Evolutionary conservation across 1,140 invertebrate species (phyloP).

Genomic region (Drosophila equinoxialis): DNA sequence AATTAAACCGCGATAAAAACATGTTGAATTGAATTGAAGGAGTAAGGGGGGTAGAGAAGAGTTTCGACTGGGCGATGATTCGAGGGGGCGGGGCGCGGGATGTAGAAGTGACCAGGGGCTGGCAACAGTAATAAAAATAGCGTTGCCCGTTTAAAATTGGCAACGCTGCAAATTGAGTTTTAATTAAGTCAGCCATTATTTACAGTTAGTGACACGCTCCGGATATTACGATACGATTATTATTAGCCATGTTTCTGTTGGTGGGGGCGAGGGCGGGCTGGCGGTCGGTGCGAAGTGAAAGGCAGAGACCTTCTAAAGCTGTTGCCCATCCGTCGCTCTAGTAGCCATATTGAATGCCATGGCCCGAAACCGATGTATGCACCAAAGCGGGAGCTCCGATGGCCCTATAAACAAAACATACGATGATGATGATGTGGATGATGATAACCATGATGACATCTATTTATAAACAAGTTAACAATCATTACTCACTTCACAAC

Average conservation of each 20-base stretch:
- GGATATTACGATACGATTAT: conserved; percentile 54
- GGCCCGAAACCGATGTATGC: conserved; percentile 83
- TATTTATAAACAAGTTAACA: conserved; percentile 49
- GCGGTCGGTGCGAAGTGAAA: no score
- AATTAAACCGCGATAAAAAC: conserved; percentile 79
- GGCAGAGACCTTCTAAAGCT: no score
- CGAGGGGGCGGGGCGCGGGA: neutral
- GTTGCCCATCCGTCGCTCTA: conserved; percentile 52
- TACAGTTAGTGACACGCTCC: conserved; percentile 42
- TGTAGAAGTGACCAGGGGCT: conserved; percentile 16
- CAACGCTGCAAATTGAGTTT: conserved; percentile 58
- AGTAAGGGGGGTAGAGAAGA: neutral
- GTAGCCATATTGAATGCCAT: conserved; percentile 84
- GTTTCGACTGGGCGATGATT: neutral
- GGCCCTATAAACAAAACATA: conserved; percentile 44
- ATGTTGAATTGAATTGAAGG: conserved; percentile 37
- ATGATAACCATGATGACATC: conserved; percentile 1
- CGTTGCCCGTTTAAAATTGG: conserved; percentile 19
- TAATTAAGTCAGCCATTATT: conserved; percentile 51
- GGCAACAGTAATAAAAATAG: conserved; percentile 24
- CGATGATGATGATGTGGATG: neutral
- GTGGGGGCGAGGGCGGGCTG: neutral
- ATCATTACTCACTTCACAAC: conserved; percentile 73
- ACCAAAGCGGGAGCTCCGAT: conserved; percentile 79
- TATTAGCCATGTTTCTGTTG: conserved; percentile 31